A percentile compares a stretch with the other conserved stretches of the same genome.
These are phyloP conservation scores for Rhodinocichla rosea DNA, from an alignment of 2,113 vertebrate genomes.

Conservation along the genomic window DNA sequence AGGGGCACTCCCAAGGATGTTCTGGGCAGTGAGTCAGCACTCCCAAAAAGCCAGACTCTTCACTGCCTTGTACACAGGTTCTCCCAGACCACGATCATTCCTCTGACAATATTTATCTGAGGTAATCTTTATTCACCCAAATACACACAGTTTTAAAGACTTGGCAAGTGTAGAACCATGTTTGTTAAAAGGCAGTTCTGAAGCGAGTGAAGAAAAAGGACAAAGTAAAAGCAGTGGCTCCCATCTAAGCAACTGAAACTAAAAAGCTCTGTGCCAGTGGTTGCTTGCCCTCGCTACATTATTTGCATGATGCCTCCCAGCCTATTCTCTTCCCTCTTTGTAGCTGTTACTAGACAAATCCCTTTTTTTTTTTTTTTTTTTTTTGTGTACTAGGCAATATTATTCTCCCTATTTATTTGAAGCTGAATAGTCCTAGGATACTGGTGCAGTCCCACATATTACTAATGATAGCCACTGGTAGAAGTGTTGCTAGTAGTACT, in stretches of 20 bases:
- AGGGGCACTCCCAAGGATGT: background rate
- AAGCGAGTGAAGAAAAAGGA: background rate
- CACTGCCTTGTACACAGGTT: background rate
- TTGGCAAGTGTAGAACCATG: background rate
- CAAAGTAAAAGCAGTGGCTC: background rate
- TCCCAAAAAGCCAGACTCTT: background rate
- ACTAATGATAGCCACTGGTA: background rate
- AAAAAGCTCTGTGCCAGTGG: background rate
- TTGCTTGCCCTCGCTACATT: background rate
- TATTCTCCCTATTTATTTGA: background rate
- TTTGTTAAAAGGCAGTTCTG: background rate
- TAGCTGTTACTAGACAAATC: background rate
- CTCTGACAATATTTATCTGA: background rate
- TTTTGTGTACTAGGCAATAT: background rate
- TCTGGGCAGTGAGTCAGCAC: background rate
- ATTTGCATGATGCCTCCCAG: background rate
- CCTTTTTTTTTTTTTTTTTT: too few relatives aligned
- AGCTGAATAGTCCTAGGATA: background rate
- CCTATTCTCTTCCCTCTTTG: background rate
- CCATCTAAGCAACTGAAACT: background rate
- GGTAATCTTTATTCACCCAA: background rate
- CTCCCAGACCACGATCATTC: background rate
- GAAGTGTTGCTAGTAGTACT: background rate
- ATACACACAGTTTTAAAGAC: fast-evolving
- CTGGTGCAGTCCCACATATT: background rate